Evolutionary conservation across 2,888 invertebrate species (phyloP).

Genomic region (Brassicogethes aeneus): DNA sequence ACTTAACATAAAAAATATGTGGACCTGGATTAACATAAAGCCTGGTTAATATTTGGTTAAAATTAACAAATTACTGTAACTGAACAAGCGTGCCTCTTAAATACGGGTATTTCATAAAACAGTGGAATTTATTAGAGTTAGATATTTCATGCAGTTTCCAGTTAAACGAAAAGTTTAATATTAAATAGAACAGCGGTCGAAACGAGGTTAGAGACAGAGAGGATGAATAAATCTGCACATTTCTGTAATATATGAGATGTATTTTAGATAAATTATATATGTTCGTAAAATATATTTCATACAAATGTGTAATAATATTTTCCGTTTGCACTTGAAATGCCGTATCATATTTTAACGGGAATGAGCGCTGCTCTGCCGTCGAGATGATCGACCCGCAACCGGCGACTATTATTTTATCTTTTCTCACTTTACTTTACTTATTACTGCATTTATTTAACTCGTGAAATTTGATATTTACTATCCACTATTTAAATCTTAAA

Average conservation of each 20-base stretch:
- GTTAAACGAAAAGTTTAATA: not conserved
- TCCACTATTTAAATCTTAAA: too few relatives aligned
- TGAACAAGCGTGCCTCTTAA: too few relatives aligned
- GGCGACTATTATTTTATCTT: not conserved
- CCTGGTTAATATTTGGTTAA: too few relatives aligned
- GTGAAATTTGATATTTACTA: too few relatives aligned
- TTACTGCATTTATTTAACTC: too few relatives aligned
- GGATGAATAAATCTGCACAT: not conserved
- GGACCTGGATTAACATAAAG: too few relatives aligned
- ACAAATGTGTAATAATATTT: slow-evolving; percentile 1
- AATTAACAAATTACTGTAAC: too few relatives aligned
- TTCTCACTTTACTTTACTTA: too few relatives aligned
- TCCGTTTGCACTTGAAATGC: not conserved
- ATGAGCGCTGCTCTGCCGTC: not conserved
- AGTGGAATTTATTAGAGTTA: too few relatives aligned
- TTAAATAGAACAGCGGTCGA: not conserved
- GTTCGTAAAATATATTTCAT: not conserved
- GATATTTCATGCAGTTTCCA: too few relatives aligned
- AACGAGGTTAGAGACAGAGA: not conserved
- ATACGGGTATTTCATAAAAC: too few relatives aligned
- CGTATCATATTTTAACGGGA: not conserved
- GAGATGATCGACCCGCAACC: not conserved
- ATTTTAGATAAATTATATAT: not conserved
- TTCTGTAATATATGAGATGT: not conserved
- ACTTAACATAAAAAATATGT: too few relatives aligned